Evolutionary conservation across 2,888 invertebrate species (phyloP), one percentile per base, ranked within the genome.

Genomic region (Gasteruption jaculator): DNA sequence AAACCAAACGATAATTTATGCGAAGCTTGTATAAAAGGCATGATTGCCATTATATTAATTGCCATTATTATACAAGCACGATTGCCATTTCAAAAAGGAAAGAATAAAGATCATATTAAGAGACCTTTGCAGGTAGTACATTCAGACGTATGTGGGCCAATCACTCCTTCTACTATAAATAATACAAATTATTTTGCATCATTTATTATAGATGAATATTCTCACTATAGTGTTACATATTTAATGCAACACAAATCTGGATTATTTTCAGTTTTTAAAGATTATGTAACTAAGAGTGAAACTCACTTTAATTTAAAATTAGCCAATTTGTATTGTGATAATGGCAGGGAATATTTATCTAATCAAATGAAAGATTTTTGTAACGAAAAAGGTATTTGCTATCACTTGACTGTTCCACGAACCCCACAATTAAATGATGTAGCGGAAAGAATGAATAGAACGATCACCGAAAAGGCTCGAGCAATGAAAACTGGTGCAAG

Each of bases 381-480:
- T 54, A 48, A 53, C 32, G 33, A 58, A 48, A 63, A 57, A 50
- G 60, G 60, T n/a, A 60, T 64, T 26, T 57, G 39, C 22, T 63
- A 58, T 53, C 60, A 65, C 56, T 59, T 63, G 32, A 68, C 69
- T 36, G 61, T 71, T 41, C 63, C 67, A 34, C 49, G 58, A 45
- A 65, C 67, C 16, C 68, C 65, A 39, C 61, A 65, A 49, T 52
- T 57, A 51, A 71, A 68, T 58, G 62, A 64, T 46, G 60, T 65
- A 11, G 50, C 63, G 14, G 66, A 69, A 45, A 47, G 67, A 6
- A 65, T 67, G 62, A 56, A 56, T 26, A 42, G 64, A 43, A 63
- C 46, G 25, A 36, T 45, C 7, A 42, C 29, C 8, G 40, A 43
- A 27, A 40, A 36, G 36, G 39, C 46, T 3, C 43, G 43, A 5